Conservation (phyloP, 2,888 invertebrate genomes). For the Zeuzera pyrina region DNA sequence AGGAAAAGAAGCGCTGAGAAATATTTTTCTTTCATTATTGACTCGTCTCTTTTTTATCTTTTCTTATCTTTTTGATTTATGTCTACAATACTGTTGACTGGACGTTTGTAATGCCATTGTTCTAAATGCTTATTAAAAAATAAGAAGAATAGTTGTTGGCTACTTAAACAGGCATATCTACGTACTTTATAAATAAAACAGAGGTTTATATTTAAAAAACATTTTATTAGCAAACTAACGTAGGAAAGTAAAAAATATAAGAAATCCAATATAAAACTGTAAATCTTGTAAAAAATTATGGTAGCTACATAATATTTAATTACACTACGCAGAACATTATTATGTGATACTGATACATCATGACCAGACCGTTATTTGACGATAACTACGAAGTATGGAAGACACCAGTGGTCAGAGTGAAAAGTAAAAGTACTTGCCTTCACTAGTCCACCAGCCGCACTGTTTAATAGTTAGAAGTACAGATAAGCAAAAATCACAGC, state of each 20-base stretch:
- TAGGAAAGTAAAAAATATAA: slow-evolving; percentile 72
- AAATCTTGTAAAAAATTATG: slow-evolving; percentile 59
- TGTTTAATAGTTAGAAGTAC: slow-evolving; percentile 22
- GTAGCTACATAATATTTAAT: slow-evolving; percentile 45
- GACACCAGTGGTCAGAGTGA: slow-evolving; percentile 28
- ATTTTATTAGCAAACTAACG: slow-evolving; percentile 72
- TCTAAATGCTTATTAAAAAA: not conserved
- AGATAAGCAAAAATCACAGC: slow-evolving; percentile 72
- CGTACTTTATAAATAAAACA: slow-evolving; percentile 13
- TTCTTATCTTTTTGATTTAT: too few relatives aligned
- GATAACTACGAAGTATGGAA: slow-evolving; percentile 23
- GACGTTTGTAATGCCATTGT: not conserved
- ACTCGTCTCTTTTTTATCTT: too few relatives aligned
- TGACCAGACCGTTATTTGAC: slow-evolving; percentile 29
- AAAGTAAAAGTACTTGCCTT: too few relatives aligned
- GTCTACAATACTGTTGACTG: too few relatives aligned
- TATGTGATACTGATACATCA: slow-evolving; percentile 33
- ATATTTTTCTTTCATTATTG: too few relatives aligned
- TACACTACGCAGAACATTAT: slow-evolving; percentile 36
- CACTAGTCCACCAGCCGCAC: not conserved
- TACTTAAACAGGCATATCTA: too few relatives aligned
- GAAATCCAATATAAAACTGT: slow-evolving; percentile 67
- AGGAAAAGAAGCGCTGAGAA: too few relatives aligned
- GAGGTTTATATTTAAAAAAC: slow-evolving; percentile 51
- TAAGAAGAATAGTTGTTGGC: too few relatives aligned